Evolutionary conservation across 2,888 invertebrate genomes (phyloP).

Genomic region (Agriopis aurantiaria): DNA sequence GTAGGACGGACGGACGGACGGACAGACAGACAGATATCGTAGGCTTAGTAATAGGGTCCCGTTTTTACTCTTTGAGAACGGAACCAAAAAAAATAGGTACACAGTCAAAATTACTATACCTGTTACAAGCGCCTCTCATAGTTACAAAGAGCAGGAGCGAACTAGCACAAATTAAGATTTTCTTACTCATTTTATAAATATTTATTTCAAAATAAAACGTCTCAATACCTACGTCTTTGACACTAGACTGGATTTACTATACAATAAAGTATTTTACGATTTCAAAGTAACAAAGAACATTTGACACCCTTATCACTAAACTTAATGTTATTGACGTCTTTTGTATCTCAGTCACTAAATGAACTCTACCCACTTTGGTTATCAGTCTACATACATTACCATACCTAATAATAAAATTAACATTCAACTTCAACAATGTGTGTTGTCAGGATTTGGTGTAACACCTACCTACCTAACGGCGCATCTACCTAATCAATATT

Average conservation of each 20-base stretch:
- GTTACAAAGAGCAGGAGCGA: constrained; percentile 28
- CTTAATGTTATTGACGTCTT: constrained; percentile 70
- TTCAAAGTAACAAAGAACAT: constrained; percentile 58
- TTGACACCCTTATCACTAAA: constrained; percentile 71
- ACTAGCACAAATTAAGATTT: constrained; percentile 24
- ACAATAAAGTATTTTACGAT: constrained; percentile 4
- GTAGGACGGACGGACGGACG: too few species aligned
- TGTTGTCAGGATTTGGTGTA: background rate
- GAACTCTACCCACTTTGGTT: constrained; percentile 39
- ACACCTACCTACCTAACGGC: background rate
- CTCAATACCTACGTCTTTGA: constrained; percentile 14
- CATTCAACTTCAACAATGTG: constrained; percentile 11
- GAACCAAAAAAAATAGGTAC: too few species aligned
- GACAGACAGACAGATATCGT: too few species aligned
- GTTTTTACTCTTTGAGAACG: too few species aligned
- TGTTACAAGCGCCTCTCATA: constrained; percentile 30
- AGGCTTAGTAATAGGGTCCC: too few species aligned
- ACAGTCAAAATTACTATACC: constrained; percentile 22
- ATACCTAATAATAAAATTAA: constrained; percentile 6
- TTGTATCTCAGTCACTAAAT: constrained; percentile 45
- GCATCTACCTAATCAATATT: background rate
- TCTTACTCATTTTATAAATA: constrained; percentile 24
- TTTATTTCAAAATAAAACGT: background rate
- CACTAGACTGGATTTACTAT: constrained; percentile 21
- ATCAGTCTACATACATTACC: constrained; percentile 31